phyloP scores from a whole-genome alignment of 1,140 invertebrate genomes.

The Heliconius hermathena region DNA sequence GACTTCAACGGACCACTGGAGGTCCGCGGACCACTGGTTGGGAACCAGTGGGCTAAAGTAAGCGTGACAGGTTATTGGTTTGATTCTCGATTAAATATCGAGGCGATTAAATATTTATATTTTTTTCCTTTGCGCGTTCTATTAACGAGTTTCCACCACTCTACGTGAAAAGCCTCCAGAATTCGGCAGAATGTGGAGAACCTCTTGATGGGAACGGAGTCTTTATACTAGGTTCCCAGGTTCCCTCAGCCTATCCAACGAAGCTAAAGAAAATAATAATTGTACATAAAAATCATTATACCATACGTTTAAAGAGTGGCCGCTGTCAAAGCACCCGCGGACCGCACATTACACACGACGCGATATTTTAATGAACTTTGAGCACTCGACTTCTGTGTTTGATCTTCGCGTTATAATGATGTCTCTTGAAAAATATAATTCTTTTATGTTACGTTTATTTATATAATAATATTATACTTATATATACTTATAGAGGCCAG shows the following conservation, averaged over 20 bases:
- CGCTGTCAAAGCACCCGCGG: slow-evolving; percentile 17
- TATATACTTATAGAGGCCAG: too few relatives aligned
- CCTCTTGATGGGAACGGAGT: too few relatives aligned
- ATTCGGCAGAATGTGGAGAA: too few relatives aligned
- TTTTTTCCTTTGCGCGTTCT: neutral
- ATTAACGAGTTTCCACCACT: too few relatives aligned
- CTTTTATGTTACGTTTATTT: slow-evolving; percentile 3
- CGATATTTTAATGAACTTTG: slow-evolving; percentile 48
- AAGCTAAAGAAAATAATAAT: neutral
- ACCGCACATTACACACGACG: slow-evolving; percentile 42
- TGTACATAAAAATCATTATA: neutral
- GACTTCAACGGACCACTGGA: too few relatives aligned
- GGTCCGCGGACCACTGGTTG: too few relatives aligned
- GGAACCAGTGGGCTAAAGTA: too few relatives aligned
- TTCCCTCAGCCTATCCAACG: too few relatives aligned
- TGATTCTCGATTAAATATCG: too few relatives aligned
- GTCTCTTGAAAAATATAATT: slow-evolving; percentile 6
- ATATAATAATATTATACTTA: neutral
- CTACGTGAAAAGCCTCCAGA: too few relatives aligned
- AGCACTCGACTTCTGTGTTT: slow-evolving; percentile 20
- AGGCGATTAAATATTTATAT: neutral
- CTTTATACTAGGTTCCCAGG: too few relatives aligned
- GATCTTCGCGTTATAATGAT: slow-evolving; percentile 10
- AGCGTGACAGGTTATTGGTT: too few relatives aligned
- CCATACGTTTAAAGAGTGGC: neutral